Evolutionary conservation across 2,113 vertebrate genomes (phyloP), one percentile per base, ranked within the genome.

Genomic region (Upupa epops): DNA sequence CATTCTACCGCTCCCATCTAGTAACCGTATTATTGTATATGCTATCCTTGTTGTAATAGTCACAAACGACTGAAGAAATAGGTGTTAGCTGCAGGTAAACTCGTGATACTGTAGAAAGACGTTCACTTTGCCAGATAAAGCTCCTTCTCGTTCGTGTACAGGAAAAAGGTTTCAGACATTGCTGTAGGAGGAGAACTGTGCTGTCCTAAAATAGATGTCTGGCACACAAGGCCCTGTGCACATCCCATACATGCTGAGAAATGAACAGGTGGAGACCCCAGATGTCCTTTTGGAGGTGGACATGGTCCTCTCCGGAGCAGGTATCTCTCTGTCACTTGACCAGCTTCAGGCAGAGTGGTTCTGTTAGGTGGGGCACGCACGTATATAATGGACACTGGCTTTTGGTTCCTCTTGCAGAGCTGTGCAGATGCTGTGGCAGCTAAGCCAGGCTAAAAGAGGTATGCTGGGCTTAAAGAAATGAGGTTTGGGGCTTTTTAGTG

Each of bases 351-450:
- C 48, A 68, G 34, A 45, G 22, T 64, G 25, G 52, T 90, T 80
- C 71, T 83, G 32, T 58, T 60, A 72, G 73, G 31, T 86, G 46
- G 58, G 61, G 65, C 83, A 75, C 36, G 52, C 48, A 89, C 75
- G 74, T 28, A 82, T 55, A 19, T 37, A 54, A 61, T 49, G 86
- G 49, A 31, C 19, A 7, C 2, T 88, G 77, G 31, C 51, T 91
- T 78, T 81, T 75, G 54, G 49, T 16, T 74, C 65, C 46, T 73
- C 87, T 29, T 31, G 46, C 86, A 92, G 73, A 78, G 61, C 76
- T 75, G 7, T 51, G 46, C 66, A 81, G 83, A 63, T 84, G 61
- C 80, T 80, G 88, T 86, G 83, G 86, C 80, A 96, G 88, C 77
- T 81, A 76, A 78, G 90, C 58, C 61, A 69, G 80, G 24, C 73